These are phyloP conservation scores for Psococerastis gibbosa DNA, from an alignment of 2,888 invertebrate genomes.

Conservation along the genomic window DNA sequence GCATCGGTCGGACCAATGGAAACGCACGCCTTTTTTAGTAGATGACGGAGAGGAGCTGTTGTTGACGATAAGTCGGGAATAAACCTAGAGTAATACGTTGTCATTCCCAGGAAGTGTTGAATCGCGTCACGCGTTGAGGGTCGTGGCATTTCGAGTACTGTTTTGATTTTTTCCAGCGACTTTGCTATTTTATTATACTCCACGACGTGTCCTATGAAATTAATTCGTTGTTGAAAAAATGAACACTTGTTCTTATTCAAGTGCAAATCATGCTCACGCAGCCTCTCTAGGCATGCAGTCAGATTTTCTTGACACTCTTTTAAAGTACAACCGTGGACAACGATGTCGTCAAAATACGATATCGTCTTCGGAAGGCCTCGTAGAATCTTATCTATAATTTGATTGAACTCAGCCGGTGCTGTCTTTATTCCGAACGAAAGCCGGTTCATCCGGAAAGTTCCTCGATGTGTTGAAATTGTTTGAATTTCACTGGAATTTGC, in stretches of 20 bases:
- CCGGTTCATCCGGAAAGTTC: too few relatives aligned
- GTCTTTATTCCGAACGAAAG: too few relatives aligned
- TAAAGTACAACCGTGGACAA: constrained; percentile 13
- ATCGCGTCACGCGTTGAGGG: constrained; percentile 15
- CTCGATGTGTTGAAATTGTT: too few relatives aligned
- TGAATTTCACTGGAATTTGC: too few relatives aligned
- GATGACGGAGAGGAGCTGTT: neutral
- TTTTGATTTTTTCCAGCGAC: constrained; percentile 14
- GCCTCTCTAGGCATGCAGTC: too few relatives aligned
- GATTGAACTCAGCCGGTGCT: constrained; percentile 10
- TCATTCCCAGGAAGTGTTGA: constrained; percentile 17
- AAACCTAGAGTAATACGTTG: constrained; percentile 17
- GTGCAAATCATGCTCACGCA: too few relatives aligned
- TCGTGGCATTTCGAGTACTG: constrained; percentile 14
- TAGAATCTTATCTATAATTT: constrained; percentile 12
- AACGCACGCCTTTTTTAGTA: constrained; percentile 1
- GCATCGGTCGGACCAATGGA: constrained; percentile 12
- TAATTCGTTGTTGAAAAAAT: constrained; percentile 13
- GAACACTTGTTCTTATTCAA: too few relatives aligned
- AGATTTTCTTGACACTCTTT: constrained; percentile 12
- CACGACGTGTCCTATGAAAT: constrained; percentile 14
- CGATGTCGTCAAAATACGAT: constrained; percentile 14
- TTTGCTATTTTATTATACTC: too few relatives aligned
- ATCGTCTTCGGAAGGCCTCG: neutral
- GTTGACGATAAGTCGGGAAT: constrained; percentile 12